Percentiles rank a stretch among this genome's conserved stretches.
phyloP scores from a whole-genome alignment of 2,797 vertebrate species.

The Acanthopagrus latus region DNA sequence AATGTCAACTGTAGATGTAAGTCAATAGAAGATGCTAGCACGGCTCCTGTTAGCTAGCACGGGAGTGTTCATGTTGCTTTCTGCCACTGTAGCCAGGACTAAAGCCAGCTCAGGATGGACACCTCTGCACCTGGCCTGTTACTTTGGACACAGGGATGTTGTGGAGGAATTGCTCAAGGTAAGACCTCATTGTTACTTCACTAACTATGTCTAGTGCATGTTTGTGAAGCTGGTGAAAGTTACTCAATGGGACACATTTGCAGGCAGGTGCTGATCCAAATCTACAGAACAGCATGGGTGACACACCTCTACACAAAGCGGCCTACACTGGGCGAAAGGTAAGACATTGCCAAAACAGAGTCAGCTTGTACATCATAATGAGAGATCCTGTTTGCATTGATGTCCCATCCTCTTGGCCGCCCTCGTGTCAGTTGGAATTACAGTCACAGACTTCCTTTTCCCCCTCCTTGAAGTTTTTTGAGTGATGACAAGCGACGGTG shows the following conservation, averaged over 20 bases:
- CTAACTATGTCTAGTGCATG: neutral
- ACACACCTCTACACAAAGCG: slow-evolving; percentile 93
- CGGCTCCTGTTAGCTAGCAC: neutral
- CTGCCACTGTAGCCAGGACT: slow-evolving; percentile 80
- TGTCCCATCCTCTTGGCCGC: neutral
- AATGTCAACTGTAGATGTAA: slow-evolving; percentile 92
- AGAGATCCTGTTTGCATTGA: neutral
- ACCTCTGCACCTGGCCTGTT: slow-evolving; percentile 91
- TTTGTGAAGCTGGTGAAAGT: neutral
- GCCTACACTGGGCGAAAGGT: slow-evolving; percentile 91
- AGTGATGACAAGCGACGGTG: slow-evolving; percentile 21
- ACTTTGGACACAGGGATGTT: slow-evolving; percentile 90
- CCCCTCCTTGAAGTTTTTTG: slow-evolving; percentile 12
- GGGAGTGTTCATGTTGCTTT: neutral
- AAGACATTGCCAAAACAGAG: slow-evolving; percentile 29
- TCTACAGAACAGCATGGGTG: slow-evolving; percentile 90
- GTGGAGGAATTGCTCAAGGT: slow-evolving; percentile 91
- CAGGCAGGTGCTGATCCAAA: slow-evolving; percentile 92
- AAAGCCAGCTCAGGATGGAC: slow-evolving; percentile 92
- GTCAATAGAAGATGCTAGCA: neutral
- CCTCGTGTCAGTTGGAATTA: slow-evolving; percentile 9
- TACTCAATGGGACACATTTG: slow-evolving; percentile 39
- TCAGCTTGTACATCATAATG: neutral
- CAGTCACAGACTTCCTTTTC: slow-evolving; percentile 9
- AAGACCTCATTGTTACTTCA: neutral